A percentile compares a stretch with the other conserved stretches of the same genome.
These are phyloP conservation scores for Hybognathus amarus DNA, from an alignment of 2,797 vertebrate species.

Conservation along the genomic window DNA sequence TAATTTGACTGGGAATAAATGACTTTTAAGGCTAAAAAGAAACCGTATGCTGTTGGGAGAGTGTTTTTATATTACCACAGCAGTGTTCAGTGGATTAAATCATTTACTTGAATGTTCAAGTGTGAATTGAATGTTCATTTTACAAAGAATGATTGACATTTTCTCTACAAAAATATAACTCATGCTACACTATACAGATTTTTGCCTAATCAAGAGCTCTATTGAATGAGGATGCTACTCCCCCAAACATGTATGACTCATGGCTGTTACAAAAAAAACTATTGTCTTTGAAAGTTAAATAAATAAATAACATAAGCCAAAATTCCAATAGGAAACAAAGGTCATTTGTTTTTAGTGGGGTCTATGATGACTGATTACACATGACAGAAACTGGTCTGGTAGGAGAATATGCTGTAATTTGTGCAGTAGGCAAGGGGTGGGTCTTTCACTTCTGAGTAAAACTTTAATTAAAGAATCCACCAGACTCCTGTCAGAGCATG, in stretches of 20 bases:
- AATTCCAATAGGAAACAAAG: background rate
- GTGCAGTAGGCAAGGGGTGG: background rate
- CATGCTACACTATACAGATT: background rate
- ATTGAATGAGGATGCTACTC: background rate
- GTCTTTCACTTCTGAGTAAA: slow-evolving; percentile 44
- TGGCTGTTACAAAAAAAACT: background rate
- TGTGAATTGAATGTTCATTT: background rate
- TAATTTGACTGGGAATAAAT: too few relatives aligned
- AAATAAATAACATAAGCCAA: background rate
- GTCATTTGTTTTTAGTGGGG: background rate
- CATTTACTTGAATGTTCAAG: too few relatives aligned
- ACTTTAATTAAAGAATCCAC: slow-evolving; percentile 59
- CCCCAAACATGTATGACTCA: background rate
- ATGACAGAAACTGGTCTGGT: background rate
- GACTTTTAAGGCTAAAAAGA: too few relatives aligned
- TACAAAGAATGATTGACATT: background rate
- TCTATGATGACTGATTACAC: slow-evolving; percentile 2
- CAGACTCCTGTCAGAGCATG: slow-evolving; percentile 42
- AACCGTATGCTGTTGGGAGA: too few relatives aligned
- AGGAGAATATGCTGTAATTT: slow-evolving; percentile 10
- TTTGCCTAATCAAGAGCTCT: background rate
- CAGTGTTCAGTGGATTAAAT: too few relatives aligned
- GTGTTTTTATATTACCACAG: too few relatives aligned
- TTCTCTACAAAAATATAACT: background rate
- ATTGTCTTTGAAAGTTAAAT: background rate